phyloP scores from a whole-genome alignment of 2,888 invertebrate species.

The Exephanes ischioxanthus region DNA sequence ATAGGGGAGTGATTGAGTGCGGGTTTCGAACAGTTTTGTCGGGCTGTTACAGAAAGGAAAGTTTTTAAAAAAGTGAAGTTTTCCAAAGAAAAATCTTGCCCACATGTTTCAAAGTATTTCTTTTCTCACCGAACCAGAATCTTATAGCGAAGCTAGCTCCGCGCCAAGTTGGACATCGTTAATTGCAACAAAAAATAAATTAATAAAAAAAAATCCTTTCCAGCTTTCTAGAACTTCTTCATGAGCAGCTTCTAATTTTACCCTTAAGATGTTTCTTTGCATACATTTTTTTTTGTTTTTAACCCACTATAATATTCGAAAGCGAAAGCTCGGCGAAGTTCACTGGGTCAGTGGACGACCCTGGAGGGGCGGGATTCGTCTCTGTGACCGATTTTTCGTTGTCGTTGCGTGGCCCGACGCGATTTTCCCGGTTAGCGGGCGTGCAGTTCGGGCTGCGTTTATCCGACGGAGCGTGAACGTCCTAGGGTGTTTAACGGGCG shows the following conservation, averaged over 20 bases:
- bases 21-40: too few species aligned
- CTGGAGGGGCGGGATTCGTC: not conserved
- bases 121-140: too few species aligned
- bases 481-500: conserved; percentile 12
- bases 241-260: not conserved
- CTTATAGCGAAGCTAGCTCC: too few species aligned
- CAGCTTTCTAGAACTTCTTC: too few species aligned
- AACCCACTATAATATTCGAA: not conserved
- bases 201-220: too few species aligned
- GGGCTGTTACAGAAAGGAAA: too few species aligned
- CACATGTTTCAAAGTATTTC: too few species aligned
- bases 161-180: too few species aligned
- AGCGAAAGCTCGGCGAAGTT: not conserved
- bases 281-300: not conserved
- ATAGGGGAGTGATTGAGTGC: too few species aligned
- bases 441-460: conserved; percentile 13
- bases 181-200: too few species aligned
- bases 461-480: conserved; percentile 36
- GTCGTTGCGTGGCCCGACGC: conserved; percentile 44
- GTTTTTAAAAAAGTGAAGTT: too few species aligned
- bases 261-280: not conserved
- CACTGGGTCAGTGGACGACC: conserved; percentile 33
- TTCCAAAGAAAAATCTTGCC: too few species aligned
- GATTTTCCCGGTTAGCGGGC: conserved; percentile 36
- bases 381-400: conserved; percentile 51